These are phyloP conservation scores for Drosophila paranaensis DNA, from an alignment of 2,888 invertebrate genomes.

Conservation along the genomic window DNA sequence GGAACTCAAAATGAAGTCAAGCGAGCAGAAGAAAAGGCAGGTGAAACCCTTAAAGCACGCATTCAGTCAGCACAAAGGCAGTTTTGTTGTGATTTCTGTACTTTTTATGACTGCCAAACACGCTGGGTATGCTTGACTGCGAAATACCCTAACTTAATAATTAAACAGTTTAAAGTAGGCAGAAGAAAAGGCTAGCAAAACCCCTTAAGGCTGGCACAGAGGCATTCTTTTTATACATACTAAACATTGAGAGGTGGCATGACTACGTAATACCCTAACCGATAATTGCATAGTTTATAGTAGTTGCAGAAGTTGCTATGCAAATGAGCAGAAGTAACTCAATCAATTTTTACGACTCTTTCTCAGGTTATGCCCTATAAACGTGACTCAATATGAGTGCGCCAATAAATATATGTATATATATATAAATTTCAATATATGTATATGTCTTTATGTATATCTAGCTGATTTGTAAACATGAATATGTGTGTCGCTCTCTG, in stretches of 20 bases:
- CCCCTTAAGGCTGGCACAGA: too few relatives aligned
- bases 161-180: too few relatives aligned
- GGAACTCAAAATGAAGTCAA: too few relatives aligned
- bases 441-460: background rate
- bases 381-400: conserved; percentile 9
- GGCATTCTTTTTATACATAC: background rate
- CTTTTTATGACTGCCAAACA: background rate
- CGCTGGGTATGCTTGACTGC: too few relatives aligned
- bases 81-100: background rate
- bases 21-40: too few relatives aligned
- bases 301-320: background rate
- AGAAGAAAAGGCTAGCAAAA: too few relatives aligned
- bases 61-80: background rate
- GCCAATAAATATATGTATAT: background rate
- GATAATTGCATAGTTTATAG: background rate
- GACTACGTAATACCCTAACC: background rate
- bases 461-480: conserved; percentile 16
- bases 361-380: background rate
- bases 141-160: too few relatives aligned
- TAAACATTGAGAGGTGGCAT: background rate
- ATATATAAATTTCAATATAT: background rate
- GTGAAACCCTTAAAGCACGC: too few relatives aligned
- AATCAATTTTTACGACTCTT: background rate
- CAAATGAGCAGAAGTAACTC: background rate
- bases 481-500: conserved; percentile 1